Conservation (phyloP, 2,797 vertebrate genomes). For the Columba guinea region DNA sequence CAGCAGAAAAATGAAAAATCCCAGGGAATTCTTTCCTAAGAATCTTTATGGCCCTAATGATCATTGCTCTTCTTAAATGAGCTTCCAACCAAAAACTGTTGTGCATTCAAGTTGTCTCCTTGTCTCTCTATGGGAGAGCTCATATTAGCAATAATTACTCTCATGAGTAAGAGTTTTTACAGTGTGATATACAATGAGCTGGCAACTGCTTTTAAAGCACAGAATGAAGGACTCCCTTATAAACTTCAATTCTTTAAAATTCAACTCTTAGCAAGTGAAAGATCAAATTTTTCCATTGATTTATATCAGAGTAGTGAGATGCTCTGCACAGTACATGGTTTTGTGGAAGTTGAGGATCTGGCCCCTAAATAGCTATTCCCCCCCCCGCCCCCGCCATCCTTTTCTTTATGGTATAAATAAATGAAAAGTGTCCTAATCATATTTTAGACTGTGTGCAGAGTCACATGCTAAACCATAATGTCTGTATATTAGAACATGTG, state of each 20-base stretch:
- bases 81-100: neutral
- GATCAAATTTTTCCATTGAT: neutral
- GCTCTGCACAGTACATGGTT: neutral
- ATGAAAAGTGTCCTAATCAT: constrained; percentile 84
- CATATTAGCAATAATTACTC: constrained; percentile 9
- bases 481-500: constrained; percentile 73
- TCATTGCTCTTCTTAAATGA: neutral
- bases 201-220: neutral
- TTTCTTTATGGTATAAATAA: constrained; percentile 76
- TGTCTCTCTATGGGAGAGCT: neutral
- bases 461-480: constrained; percentile 65
- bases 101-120: neutral
- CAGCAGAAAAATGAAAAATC: constrained; percentile 4
- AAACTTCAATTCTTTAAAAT: constrained; percentile 67
- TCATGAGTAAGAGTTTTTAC: constrained; percentile 22
- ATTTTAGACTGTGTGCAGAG: constrained; percentile 68
- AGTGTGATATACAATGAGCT: neutral
- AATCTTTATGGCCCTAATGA: constrained; percentile 15
- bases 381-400: neutral
- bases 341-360: neutral
- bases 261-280: constrained; percentile 10
- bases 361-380: neutral
- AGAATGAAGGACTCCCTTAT: neutral
- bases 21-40: neutral
- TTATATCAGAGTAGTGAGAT: neutral